These are phyloP conservation scores for Trachelus iudaicus DNA, from an alignment of 2,888 invertebrate species.

Conservation along the genomic window DNA sequence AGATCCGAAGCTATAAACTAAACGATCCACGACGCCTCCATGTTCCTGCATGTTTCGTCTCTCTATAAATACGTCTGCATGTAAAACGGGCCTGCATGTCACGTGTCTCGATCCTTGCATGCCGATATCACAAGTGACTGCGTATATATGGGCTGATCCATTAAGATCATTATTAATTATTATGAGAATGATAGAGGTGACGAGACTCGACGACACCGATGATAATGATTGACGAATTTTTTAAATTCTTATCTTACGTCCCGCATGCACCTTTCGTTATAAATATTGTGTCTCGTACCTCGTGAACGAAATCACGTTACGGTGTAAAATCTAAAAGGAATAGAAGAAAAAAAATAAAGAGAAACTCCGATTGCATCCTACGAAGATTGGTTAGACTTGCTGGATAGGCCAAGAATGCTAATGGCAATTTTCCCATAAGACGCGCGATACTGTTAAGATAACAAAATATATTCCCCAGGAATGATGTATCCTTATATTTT, in stretches of 20 bases:
- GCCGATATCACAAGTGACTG: constrained; percentile 32
- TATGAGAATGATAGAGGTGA: constrained; percentile 29
- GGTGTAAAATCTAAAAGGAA: no score
- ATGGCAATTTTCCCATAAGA: constrained; percentile 9
- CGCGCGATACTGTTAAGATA: constrained; percentile 7
- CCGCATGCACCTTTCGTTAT: no score
- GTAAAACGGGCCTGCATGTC: constrained; percentile 45
- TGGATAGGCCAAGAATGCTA: constrained; percentile 22
- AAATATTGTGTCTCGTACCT: no score
- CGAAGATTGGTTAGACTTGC: constrained; percentile 51
- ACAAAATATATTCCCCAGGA: no score
- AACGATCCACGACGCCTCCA: constrained; percentile 32
- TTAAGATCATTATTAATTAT: constrained; percentile 30
- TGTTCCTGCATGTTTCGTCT: constrained; percentile 49
- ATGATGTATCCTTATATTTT: no score
- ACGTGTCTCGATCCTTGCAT: constrained; percentile 51
- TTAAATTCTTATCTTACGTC: no score
- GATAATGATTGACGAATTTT: no score
- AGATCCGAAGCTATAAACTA: no score
- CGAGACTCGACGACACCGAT: neutral
- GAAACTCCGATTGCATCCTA: constrained; percentile 23
- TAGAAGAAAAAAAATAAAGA: neutral
- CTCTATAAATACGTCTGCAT: constrained; percentile 34
- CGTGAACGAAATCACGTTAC: no score
- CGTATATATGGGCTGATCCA: constrained; percentile 26